phyloP scores from a whole-genome alignment of 2,888 invertebrate genomes.

The Dryomyza anilis region DNA sequence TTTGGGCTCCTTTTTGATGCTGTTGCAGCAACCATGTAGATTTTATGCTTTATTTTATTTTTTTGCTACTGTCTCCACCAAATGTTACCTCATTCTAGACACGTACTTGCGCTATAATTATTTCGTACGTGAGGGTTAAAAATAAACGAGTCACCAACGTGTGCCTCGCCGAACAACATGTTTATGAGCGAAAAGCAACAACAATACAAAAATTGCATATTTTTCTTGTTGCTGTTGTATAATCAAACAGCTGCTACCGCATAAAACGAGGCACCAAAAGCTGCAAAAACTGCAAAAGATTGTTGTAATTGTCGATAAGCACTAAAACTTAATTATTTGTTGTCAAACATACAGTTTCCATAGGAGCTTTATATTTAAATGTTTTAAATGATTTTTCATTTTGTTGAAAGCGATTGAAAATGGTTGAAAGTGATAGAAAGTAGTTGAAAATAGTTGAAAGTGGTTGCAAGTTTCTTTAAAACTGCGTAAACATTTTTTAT shows the following conservation, averaged over 20 bases:
- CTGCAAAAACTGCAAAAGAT: neutral
- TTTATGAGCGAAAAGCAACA: slow-evolving; percentile 10
- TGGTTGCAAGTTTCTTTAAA: too few relatives aligned
- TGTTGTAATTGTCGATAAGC: too few relatives aligned
- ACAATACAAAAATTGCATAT: neutral
- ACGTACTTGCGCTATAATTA: slow-evolving; percentile 54
- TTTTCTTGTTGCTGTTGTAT: neutral
- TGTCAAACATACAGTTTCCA: too few relatives aligned
- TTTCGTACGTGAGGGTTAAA: slow-evolving; percentile 47
- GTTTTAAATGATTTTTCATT: too few relatives aligned
- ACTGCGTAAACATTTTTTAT: too few relatives aligned
- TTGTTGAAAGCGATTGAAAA: too few relatives aligned
- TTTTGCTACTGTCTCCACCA: neutral
- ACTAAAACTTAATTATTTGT: too few relatives aligned
- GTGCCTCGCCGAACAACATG: slow-evolving; percentile 16
- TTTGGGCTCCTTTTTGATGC: neutral
- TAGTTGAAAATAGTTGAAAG: too few relatives aligned
- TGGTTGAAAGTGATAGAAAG: too few relatives aligned
- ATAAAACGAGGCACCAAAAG: neutral
- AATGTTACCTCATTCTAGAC: slow-evolving; percentile 41
- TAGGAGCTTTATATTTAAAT: too few relatives aligned
- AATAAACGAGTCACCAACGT: slow-evolving; percentile 23
- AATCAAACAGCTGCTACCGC: slow-evolving; percentile 6
- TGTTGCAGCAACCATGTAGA: neutral
- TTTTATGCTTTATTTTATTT: neutral